Percentiles rank a stretch among this genome's conserved stretches.
Conservation (phyloP, 2,113 vertebrate species). For the Ceuthmochares aereus region DNA sequence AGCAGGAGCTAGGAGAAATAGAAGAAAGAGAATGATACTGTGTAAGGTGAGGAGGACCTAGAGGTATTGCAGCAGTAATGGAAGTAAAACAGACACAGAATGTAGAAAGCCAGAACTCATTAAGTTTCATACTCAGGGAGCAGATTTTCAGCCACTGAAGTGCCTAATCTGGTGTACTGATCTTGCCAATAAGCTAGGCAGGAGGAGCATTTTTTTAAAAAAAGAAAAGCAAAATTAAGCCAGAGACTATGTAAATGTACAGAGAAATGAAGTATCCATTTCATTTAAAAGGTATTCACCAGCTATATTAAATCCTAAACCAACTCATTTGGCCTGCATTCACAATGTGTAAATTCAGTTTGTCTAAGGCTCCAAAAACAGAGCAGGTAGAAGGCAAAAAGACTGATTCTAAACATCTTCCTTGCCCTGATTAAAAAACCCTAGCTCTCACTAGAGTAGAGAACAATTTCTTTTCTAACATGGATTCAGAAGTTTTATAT, state of each 20-base stretch:
- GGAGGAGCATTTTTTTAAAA: not conserved
- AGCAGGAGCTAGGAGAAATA: not conserved
- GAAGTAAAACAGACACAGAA: not conserved
- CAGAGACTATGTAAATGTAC: not conserved
- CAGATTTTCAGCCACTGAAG: not conserved
- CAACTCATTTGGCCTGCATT: not conserved
- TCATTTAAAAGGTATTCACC: not conserved
- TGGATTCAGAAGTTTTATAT: not conserved
- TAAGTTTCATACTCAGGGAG: not conserved
- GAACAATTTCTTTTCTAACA: not conserved
- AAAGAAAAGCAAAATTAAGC: not conserved
- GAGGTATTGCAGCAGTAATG: not conserved
- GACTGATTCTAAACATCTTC: not conserved
- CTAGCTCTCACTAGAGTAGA: not conserved
- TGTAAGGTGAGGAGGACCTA: not conserved
- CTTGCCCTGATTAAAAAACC: not conserved
- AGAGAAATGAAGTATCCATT: not conserved
- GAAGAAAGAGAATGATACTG: not conserved
- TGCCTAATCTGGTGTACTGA: not conserved
- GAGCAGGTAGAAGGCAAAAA: not conserved
- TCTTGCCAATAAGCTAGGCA: not conserved
- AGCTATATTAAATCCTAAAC: not conserved
- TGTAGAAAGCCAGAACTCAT: not conserved
- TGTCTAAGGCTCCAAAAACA: not conserved
- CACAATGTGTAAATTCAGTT: not conserved